These are phyloP conservation scores for Kryptopterus vitreolus DNA, from an alignment of 2,797 vertebrate species.

Conservation along the genomic window DNA sequence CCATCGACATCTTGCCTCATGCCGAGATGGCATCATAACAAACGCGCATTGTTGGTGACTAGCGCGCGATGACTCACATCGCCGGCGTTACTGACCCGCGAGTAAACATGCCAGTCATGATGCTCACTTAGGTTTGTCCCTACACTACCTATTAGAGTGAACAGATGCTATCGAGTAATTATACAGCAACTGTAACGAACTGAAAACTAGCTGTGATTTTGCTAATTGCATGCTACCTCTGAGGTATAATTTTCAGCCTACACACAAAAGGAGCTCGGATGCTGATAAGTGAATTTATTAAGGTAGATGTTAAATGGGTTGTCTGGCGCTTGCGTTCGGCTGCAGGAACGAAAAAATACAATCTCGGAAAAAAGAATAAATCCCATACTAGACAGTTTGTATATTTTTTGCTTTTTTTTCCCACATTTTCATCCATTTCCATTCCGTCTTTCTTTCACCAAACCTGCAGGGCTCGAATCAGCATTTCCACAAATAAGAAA, in stretches of 20 bases:
- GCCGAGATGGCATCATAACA: conserved; percentile 52
- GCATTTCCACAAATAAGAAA: conserved; percentile 44
- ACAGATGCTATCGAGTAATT: conserved; percentile 24
- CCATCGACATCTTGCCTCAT: conserved; percentile 53
- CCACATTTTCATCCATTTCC: not conserved
- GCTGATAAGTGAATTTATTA: conserved; percentile 30
- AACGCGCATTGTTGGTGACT: conserved; percentile 6
- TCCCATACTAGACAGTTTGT: conserved; percentile 15
- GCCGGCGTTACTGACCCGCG: conserved; percentile 15
- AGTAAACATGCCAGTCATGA: conserved; percentile 34
- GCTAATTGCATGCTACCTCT: conserved; percentile 11
- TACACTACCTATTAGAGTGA: conserved; percentile 23
- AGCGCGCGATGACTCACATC: conserved; percentile 12
- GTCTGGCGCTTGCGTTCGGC: not conserved
- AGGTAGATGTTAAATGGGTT: conserved; percentile 8
- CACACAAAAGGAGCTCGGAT: conserved; percentile 24
- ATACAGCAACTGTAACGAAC: conserved; percentile 23
- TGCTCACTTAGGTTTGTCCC: conserved; percentile 24
- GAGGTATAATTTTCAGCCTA: conserved; percentile 33
- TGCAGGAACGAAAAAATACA: conserved; percentile 18
- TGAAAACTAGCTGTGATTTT: conserved; percentile 36
- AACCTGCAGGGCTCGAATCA: conserved; percentile 18
- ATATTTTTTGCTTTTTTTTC: conserved; percentile 12
- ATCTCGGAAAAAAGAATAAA: not conserved
- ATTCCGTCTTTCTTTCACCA: not conserved